These are phyloP conservation scores for Hydractinia echinata DNA, from an alignment of 30 jellyfish, hydroid and myxozoan species.

Conservation along the genomic window DNA sequence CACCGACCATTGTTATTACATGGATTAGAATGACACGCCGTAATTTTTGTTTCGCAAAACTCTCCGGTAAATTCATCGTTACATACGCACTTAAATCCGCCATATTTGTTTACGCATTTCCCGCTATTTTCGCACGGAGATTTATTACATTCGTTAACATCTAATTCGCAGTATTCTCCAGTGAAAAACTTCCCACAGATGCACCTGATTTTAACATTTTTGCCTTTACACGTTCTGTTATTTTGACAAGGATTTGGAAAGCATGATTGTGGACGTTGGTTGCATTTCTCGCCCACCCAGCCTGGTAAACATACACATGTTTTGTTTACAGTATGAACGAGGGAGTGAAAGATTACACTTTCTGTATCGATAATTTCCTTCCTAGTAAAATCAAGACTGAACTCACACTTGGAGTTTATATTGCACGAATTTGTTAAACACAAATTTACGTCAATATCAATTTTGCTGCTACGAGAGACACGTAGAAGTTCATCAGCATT, in stretches of 20 bases:
- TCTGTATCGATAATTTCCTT: background rate
- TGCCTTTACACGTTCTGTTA: conserved; percentile 40
- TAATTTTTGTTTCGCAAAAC: conserved; percentile 43
- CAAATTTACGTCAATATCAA: background rate
- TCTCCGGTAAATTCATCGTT: conserved; percentile 43
- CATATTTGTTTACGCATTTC: conserved; percentile 7
- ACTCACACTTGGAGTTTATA: background rate
- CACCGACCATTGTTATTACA: conserved; percentile 16
- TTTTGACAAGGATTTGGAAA: conserved; percentile 65
- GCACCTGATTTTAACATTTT: conserved; percentile 34
- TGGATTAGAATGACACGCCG: conserved; percentile 20
- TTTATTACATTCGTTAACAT: conserved; percentile 52
- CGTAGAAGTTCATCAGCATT: too few relatives aligned
- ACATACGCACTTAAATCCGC: conserved; percentile 51
- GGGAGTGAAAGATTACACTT: conserved; percentile 30
- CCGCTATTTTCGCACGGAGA: conserved; percentile 75
- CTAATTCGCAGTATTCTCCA: conserved; percentile 56
- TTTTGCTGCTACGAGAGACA: background rate
- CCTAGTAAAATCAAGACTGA: background rate
- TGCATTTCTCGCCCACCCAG: conserved; percentile 60
- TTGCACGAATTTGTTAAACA: background rate
- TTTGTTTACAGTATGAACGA: conserved; percentile 32
- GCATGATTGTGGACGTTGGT: conserved; percentile 42
- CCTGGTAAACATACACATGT: conserved; percentile 69
- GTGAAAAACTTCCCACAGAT: conserved; percentile 39